phyloP scores from a whole-genome alignment of 2,888 invertebrate species.

The Polietes domitor region DNA sequence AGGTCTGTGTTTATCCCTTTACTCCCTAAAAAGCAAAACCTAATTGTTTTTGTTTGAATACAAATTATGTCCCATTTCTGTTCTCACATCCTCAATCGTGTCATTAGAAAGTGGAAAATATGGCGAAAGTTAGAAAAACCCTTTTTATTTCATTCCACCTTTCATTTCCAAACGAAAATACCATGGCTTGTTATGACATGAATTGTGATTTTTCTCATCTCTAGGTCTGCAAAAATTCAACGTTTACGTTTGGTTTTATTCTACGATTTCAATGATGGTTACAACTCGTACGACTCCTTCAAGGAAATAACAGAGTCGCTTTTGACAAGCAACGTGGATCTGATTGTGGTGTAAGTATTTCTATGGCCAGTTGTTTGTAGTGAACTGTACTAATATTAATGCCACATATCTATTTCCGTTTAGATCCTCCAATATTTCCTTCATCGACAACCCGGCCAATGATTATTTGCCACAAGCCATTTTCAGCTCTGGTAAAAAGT shows the following conservation, averaged over 20 bases:
- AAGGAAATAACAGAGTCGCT: conserved; percentile 82
- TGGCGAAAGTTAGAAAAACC: no score
- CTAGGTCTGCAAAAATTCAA: conserved; percentile 79
- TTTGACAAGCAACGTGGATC: conserved; percentile 82
- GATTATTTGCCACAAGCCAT: conserved; percentile 71
- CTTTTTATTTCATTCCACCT: no score
- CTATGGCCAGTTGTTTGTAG: background rate
- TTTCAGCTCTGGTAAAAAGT: conserved; percentile 70
- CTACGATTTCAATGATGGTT: conserved; percentile 83
- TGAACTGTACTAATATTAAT: no score
- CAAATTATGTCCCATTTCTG: no score
- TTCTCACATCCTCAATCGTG: no score
- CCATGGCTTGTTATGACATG: no score
- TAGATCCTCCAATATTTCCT: conserved; percentile 79
- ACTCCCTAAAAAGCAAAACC: no score
- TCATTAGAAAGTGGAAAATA: no score
- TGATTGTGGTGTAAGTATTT: conserved; percentile 84
- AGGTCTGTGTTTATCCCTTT: no score
- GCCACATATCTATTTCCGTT: background rate
- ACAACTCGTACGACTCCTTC: conserved; percentile 82
- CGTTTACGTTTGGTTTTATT: conserved; percentile 84
- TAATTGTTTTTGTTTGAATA: no score
- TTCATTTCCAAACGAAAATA: no score
- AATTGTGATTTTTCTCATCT: background rate
- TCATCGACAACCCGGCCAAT: conserved; percentile 76